Conservation (phyloP, 2,888 invertebrate species). For the Drosophila setosimentum region DNA sequence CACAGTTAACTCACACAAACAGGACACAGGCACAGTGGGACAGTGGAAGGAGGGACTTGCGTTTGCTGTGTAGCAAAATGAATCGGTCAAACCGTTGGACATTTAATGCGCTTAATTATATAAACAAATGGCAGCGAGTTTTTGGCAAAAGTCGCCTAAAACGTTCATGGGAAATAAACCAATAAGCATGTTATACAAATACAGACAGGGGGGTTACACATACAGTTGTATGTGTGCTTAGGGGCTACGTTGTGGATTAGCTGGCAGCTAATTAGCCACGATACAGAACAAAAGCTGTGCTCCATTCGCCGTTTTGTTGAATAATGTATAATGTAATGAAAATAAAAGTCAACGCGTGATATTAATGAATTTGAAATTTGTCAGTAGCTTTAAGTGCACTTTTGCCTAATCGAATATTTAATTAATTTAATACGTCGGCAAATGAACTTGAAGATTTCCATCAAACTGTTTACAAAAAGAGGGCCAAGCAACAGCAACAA, state of each 20-base stretch:
- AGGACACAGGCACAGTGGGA: background rate
- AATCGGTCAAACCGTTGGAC: constrained; percentile 29
- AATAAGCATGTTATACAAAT: constrained; percentile 26
- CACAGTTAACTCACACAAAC: constrained; percentile 9
- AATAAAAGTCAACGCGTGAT: constrained; percentile 9
- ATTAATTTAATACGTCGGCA: constrained; percentile 66
- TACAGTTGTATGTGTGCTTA: background rate
- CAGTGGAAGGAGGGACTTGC: constrained; percentile 2
- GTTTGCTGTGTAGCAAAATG: constrained; percentile 23
- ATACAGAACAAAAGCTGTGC: background rate
- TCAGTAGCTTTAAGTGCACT: constrained; percentile 31
- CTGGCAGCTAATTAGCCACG: constrained; percentile 36
- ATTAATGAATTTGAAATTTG: constrained; percentile 47
- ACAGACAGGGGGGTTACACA: constrained; percentile 20
- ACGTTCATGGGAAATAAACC: constrained; percentile 49
- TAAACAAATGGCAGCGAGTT: constrained; percentile 71
- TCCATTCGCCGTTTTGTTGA: background rate
- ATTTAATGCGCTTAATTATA: constrained; percentile 80
- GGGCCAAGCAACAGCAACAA: background rate
- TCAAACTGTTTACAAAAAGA: constrained; percentile 28
- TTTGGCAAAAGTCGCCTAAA: constrained; percentile 53
- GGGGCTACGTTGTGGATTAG: constrained; percentile 18
- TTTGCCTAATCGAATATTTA: constrained; percentile 73
- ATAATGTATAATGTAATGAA: constrained; percentile 22
- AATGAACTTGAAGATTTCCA: constrained; percentile 65